Evolutionary conservation across 2,113 vertebrate species (phyloP).

Genomic region (Gadus chalcogrammus): DNA sequence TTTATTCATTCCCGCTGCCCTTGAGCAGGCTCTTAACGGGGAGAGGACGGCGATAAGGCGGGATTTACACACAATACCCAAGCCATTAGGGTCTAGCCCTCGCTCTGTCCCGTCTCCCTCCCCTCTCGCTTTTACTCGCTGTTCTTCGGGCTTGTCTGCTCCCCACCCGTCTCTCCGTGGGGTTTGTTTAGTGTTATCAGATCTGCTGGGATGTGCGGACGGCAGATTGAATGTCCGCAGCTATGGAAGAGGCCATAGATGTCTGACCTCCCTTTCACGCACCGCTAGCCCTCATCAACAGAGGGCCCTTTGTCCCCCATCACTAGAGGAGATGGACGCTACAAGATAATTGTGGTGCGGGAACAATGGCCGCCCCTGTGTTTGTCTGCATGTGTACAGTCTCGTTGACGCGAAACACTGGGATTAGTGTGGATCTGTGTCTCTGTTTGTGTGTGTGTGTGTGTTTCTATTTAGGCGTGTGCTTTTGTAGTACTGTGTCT

Average conservation of each 20-base stretch:
- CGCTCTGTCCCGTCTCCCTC: constrained; percentile 16
- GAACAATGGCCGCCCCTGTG: constrained; percentile 61
- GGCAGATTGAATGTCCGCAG: constrained; percentile 70
- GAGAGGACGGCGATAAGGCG: constrained; percentile 64
- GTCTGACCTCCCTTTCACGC: constrained; percentile 69
- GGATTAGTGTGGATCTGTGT: constrained; percentile 27
- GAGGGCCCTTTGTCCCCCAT: constrained; percentile 61
- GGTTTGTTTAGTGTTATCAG: constrained; percentile 70
- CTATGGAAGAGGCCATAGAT: constrained; percentile 68
- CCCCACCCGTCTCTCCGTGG: constrained; percentile 38
- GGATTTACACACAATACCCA: constrained; percentile 72
- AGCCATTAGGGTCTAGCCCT: constrained; percentile 66
- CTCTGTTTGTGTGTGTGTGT: constrained; percentile 33
- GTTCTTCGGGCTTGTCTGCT: constrained; percentile 30
- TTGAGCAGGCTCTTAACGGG: constrained; percentile 67
- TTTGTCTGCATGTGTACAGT: constrained; percentile 66
- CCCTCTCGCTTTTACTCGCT: not conserved
- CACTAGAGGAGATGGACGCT: constrained; percentile 66
- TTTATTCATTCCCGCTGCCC: constrained; percentile 58
- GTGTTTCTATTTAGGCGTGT: not conserved
- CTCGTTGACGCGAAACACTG: constrained; percentile 62
- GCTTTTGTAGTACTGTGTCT: constrained; percentile 24
- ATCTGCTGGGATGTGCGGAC: constrained; percentile 67
- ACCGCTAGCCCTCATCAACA: constrained; percentile 67
- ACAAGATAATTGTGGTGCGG: constrained; percentile 65